Conservation (phyloP, 2,113 vertebrate species). For the Lethenteron camtschaticum region DNA sequence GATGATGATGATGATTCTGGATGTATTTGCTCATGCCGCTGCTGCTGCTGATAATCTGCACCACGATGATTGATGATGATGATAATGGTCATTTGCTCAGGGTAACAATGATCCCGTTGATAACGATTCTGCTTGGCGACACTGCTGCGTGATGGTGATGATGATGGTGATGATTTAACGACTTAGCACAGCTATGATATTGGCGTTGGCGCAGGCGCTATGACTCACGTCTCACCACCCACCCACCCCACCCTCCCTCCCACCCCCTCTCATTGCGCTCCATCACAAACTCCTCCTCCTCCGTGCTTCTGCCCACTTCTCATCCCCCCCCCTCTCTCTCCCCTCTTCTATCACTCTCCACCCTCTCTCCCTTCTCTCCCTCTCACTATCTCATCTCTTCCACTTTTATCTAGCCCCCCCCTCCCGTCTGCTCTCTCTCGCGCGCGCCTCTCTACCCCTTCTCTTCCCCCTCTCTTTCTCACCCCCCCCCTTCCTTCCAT, state of each 20-base stretch:
- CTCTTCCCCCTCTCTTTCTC: not conserved
- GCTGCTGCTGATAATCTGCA: too few species aligned
- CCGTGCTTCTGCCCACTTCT: not conserved
- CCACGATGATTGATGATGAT: too few species aligned
- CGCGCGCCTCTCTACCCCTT: not conserved
- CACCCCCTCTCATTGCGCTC: not conserved
- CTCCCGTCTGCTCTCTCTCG: not conserved
- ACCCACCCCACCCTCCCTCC: not conserved
- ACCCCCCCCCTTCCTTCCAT: not conserved
- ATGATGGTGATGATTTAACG: too few species aligned
- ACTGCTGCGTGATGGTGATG: too few species aligned
- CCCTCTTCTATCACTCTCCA: not conserved
- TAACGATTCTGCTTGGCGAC: too few species aligned
- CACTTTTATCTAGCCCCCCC: not conserved
- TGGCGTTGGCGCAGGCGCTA: not conserved
- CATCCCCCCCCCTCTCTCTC: not conserved
- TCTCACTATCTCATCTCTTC: not conserved
- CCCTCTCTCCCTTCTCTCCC: not conserved
- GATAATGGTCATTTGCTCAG: too few species aligned
- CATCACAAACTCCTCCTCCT: not conserved
- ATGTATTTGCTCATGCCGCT: too few species aligned
- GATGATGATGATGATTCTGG: too few species aligned
- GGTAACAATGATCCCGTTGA: too few species aligned
- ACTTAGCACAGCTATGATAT: too few species aligned
- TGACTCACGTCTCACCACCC: not conserved